Evolutionary conservation across 2,888 invertebrate genomes (phyloP).

Genomic region (Rhabditoides inermis): DNA sequence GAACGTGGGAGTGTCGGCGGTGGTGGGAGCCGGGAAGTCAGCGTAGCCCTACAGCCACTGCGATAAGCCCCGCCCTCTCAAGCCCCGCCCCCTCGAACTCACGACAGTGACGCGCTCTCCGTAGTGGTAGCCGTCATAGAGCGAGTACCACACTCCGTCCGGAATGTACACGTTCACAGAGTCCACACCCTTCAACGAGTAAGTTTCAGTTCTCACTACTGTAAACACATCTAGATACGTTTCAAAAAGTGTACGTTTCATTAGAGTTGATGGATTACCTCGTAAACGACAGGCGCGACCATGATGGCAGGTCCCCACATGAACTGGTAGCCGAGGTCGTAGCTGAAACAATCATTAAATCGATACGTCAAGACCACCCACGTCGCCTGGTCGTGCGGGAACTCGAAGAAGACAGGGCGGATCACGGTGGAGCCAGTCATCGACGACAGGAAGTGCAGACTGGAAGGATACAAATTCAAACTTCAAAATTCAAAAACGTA

Average conservation of each 20-base stretch:
- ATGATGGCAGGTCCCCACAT: conserved; percentile 43
- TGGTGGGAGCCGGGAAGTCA: conserved; percentile 35
- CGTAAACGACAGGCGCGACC: conserved; percentile 26
- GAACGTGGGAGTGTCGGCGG: conserved; percentile 37
- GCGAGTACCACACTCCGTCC: conserved; percentile 51
- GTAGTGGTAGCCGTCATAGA: conserved; percentile 30
- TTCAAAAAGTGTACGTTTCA: neutral
- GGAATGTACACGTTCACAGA: conserved; percentile 52
- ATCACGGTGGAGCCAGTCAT: neutral
- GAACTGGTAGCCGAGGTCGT: conserved; percentile 39
- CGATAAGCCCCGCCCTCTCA: no score
- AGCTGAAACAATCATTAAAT: no score
- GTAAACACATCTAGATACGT: neutral
- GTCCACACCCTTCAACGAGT: neutral
- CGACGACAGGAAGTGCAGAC: neutral
- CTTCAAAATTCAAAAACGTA: neutral
- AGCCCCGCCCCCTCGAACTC: no score
- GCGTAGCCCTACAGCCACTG: no score
- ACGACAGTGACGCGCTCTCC: conserved; percentile 15
- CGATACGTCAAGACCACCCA: no score
- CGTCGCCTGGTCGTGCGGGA: conserved; percentile 24
- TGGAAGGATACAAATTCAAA: neutral
- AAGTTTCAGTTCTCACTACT: neutral
- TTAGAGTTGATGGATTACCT: conserved; percentile 9
- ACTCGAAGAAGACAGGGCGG: conserved; percentile 3